A percentile compares a stretch with the other conserved stretches of the same genome.
Evolutionary conservation across 2,888 invertebrate species (phyloP).

Genomic region (Cephus nigrinus): DNA sequence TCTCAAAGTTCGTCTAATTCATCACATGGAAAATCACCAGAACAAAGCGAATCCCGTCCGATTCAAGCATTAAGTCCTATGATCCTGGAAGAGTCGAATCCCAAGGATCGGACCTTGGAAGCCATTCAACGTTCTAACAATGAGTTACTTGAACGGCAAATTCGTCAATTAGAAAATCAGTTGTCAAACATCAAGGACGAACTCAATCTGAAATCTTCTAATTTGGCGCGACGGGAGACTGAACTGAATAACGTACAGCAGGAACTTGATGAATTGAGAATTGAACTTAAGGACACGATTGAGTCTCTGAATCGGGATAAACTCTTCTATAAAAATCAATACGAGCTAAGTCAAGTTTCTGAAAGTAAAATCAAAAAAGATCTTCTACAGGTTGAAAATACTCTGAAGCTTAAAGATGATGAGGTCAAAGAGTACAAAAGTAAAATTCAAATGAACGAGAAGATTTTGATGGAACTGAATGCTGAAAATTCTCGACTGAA

Average conservation of each 20-base stretch:
- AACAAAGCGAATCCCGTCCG: background rate
- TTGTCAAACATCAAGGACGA: slow-evolving; percentile 72
- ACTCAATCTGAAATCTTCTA: slow-evolving; percentile 72
- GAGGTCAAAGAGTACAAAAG: slow-evolving; percentile 68
- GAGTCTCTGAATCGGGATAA: slow-evolving; percentile 70
- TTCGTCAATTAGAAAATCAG: slow-evolving; percentile 71
- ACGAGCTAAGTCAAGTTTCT: slow-evolving; percentile 69
- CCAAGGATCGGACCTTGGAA: slow-evolving; percentile 21
- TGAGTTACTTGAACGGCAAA: slow-evolving; percentile 9
- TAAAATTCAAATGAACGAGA: slow-evolving; percentile 69
- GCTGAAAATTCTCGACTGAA: slow-evolving; percentile 70
- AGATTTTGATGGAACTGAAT: slow-evolving; percentile 70
- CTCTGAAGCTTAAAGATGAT: slow-evolving; percentile 62
- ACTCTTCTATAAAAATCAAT: slow-evolving; percentile 70
- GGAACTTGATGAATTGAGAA: slow-evolving; percentile 71
- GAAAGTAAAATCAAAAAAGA: slow-evolving; percentile 71
- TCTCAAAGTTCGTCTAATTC: slow-evolving; percentile 37
- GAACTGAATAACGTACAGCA: slow-evolving; percentile 69
- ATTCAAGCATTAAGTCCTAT: background rate
- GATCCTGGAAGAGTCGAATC: background rate
- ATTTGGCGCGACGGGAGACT: slow-evolving; percentile 71
- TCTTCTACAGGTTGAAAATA: slow-evolving; percentile 70
- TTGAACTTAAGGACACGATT: slow-evolving; percentile 70
- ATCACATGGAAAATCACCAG: background rate
- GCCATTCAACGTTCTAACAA: slow-evolving; percentile 6